phyloP scores from a whole-genome alignment of 2,888 invertebrate genomes.

The Nymphalis c-album region DNA sequence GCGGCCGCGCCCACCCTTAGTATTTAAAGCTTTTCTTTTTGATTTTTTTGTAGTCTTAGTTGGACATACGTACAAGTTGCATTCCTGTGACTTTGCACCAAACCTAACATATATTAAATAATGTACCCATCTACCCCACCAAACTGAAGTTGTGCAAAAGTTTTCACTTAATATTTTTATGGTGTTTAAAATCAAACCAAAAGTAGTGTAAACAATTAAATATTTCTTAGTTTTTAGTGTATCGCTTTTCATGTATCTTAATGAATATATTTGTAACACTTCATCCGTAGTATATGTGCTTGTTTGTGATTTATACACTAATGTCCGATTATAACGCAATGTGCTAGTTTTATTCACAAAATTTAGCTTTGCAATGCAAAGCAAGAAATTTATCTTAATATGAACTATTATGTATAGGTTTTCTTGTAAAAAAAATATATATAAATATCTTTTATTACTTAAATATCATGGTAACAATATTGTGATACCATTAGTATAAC shows the following conservation, averaged over 20 bases:
- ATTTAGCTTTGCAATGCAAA: not conserved
- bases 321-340: constrained; percentile 1
- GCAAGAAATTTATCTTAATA: not conserved
- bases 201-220: not conserved
- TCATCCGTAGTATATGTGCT: constrained; percentile 1
- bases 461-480: not conserved
- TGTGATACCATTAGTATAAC: too few species aligned
- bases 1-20: constrained; percentile 22
- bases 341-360: not conserved
- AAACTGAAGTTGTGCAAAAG: not conserved
- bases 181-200: not conserved
- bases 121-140: not conserved
- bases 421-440: not conserved
- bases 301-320: constrained; percentile 5
- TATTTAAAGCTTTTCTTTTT: constrained; percentile 18
- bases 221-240: not conserved
- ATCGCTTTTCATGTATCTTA: not conserved
- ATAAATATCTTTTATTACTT: not conserved
- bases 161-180: not conserved
- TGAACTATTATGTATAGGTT: not conserved
- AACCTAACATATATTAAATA: not conserved
- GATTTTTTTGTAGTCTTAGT: constrained; percentile 18
- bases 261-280: not conserved
- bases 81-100: constrained; percentile 16
- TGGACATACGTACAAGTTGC: constrained; percentile 23